Evolutionary conservation across 2,113 vertebrate genomes (phyloP), one percentile per base, ranked within the genome.

Genomic region (Dipodomys spectabilis): DNA sequence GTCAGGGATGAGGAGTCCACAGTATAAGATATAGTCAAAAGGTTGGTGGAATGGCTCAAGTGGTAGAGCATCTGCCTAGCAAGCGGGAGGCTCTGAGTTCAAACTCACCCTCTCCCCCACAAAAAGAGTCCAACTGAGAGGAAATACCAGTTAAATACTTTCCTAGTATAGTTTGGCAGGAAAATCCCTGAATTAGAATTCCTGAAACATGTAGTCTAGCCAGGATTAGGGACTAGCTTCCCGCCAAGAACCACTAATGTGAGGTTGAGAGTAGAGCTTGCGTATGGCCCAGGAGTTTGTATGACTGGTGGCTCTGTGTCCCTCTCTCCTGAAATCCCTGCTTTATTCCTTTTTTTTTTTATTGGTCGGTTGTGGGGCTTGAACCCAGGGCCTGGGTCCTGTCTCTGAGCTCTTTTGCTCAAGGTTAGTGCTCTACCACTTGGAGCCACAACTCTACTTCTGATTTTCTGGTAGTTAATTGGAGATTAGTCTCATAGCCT

Each of bases 171-270:
- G 16, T 87, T 90, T 83, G 82, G 28, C 57, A 80, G 75, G 72
- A 83, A 71, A 65, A 86, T n/a, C 35, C 18, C 67, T 82, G 60
- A 74, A 89, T 2, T 82, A 65, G 79, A 87, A 86, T 81, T 94
- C 49, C 83, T 60, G 39, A 86, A 95, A 57, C 45, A 72, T n/a
- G 28, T 16, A 68, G 27, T 69, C 64, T 91, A 86, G 39, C 22
- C 65, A 45, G 86, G 72, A 78, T 82, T 82, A 90, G 85, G 39
- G 84, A 53, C 71, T 88, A 32, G 74, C 81, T 65, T n/a, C 64
- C 69, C 25, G 53, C 69, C 62, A 60, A 79, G 89, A 84, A 30
- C 13, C 35, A 72, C n/a, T 74, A 71, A 85, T 53, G 28, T 32
- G 28, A 57, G 19, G n/a, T 57, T 82, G 67, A 79, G 71, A 19